Evolutionary conservation across 1,140 invertebrate species (phyloP).

Genomic region (Hycleus cichorii): DNA sequence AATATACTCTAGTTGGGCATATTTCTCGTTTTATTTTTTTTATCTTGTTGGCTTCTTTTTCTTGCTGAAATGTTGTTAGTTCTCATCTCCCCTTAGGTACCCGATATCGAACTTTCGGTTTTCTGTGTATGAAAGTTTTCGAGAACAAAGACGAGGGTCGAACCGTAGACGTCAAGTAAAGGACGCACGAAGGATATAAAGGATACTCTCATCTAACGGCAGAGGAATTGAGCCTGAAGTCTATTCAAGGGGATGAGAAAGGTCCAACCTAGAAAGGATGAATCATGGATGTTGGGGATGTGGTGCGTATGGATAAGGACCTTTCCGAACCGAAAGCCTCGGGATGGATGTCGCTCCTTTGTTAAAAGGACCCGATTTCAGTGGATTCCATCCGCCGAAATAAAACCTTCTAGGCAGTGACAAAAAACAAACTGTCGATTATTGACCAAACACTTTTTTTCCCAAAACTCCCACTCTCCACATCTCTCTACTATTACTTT

Average conservation of each 20-base stretch:
- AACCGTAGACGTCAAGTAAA: conserved; percentile 19
- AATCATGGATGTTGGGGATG: conserved; percentile 23
- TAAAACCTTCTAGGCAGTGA: no score
- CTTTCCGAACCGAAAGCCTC: conserved; percentile 11
- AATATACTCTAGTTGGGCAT: no score
- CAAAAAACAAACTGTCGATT: no score
- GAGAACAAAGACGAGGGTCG: conserved; percentile 8
- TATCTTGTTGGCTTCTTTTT: no score
- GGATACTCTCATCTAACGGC: conserved; percentile 25
- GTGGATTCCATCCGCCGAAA: conserved; percentile 5
- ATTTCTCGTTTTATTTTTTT: no score
- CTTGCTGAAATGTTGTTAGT: neutral
- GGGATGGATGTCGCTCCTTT: conserved; percentile 25
- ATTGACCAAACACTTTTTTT: no score
- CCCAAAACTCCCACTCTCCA: no score
- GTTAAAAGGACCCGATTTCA: conserved; percentile 19
- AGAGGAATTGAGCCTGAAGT: conserved; percentile 12
- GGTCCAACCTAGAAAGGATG: conserved; percentile 23
- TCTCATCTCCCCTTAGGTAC: no score
- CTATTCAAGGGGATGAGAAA: conserved; percentile 6
- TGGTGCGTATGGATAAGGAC: conserved; percentile 18
- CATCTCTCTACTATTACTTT: no score
- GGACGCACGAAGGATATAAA: conserved; percentile 26
- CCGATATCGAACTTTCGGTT: no score
- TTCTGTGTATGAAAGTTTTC: neutral